These are phyloP conservation scores for Odobenus rosmarus DNA, from an alignment of 2,113 vertebrate species.

Conservation along the genomic window DNA sequence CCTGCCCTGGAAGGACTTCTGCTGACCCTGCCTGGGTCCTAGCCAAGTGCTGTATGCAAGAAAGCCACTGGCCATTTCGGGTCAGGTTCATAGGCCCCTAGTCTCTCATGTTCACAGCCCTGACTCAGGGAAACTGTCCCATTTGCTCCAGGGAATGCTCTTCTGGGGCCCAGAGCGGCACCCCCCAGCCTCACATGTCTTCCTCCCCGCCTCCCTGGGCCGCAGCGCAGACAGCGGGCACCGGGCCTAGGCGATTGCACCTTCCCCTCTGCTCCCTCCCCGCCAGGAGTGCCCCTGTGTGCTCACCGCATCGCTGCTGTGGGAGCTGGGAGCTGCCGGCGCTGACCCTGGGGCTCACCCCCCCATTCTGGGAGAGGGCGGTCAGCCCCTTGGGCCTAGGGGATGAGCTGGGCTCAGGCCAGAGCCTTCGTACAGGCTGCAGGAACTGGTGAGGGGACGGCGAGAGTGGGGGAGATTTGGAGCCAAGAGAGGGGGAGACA, in stretches of 20 bases:
- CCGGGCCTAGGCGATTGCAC: not conserved
- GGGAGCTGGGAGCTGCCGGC: slow-evolving; percentile 79
- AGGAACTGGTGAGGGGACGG: slow-evolving; percentile 86
- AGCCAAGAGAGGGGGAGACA: not conserved
- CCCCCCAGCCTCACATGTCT: not conserved
- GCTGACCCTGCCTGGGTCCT: not conserved
- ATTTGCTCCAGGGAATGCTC: not conserved
- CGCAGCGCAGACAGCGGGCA: not conserved
- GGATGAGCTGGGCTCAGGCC: slow-evolving; percentile 86
- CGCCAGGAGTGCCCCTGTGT: slow-evolving; percentile 91
- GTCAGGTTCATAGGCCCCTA: not conserved
- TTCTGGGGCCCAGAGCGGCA: not conserved
- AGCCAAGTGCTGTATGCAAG: not conserved
- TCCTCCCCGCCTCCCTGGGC: accelerated
- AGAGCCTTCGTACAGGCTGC: slow-evolving; percentile 85
- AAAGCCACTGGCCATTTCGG: accelerated
- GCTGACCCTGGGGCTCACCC: slow-evolving; percentile 17
- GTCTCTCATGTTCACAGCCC: not conserved
- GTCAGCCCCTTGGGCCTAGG: slow-evolving; percentile 81
- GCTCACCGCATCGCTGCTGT: slow-evolving; percentile 84
- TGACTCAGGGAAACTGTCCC: not conserved
- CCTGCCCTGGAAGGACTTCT: not conserved
- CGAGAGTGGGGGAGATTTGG: not conserved
- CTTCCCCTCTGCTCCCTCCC: not conserved
- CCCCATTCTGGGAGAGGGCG: slow-evolving; percentile 41